These are phyloP conservation scores for Scaptomyza hsui DNA, from an alignment of 1,140 invertebrate species.

Conservation along the genomic window DNA sequence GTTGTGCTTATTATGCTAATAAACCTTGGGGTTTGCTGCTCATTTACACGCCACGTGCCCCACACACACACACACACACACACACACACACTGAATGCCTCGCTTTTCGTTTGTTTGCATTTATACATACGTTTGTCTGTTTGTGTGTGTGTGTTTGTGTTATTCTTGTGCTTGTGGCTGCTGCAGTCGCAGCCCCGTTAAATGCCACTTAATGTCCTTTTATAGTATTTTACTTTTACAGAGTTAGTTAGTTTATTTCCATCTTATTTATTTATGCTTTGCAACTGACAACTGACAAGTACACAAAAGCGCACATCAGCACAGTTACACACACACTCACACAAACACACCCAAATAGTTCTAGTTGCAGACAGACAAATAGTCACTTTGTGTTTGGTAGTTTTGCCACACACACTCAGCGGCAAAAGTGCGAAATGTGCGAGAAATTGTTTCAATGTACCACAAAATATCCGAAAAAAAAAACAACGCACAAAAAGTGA, in stretches of 20 bases:
- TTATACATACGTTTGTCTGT: background rate
- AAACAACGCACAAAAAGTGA: slow-evolving; percentile 5
- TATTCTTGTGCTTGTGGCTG: slow-evolving; percentile 29
- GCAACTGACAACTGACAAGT: slow-evolving; percentile 34
- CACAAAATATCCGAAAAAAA: slow-evolving; percentile 26
- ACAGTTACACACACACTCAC: slow-evolving; percentile 10
- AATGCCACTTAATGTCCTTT: slow-evolving; percentile 80
- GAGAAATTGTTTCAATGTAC: slow-evolving; percentile 42
- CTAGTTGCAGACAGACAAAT: background rate
- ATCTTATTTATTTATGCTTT: background rate
- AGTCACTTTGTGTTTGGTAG: slow-evolving; percentile 52
- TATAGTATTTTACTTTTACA: slow-evolving; percentile 67
- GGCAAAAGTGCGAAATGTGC: slow-evolving; percentile 39
- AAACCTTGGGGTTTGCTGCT: slow-evolving; percentile 39
- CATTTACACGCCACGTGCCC: slow-evolving; percentile 42
- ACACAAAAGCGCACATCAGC: slow-evolving; percentile 31
- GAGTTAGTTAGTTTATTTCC: slow-evolving; percentile 15
- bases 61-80: slow-evolving; percentile 18
- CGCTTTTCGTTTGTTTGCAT: background rate
- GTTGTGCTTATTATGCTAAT: slow-evolving; percentile 56
- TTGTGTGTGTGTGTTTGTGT: slow-evolving; percentile 1
- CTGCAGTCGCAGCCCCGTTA: slow-evolving; percentile 62
- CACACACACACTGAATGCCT: slow-evolving; percentile 13
- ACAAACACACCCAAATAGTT: slow-evolving; percentile 1
- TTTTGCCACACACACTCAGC: slow-evolving; percentile 42